These are phyloP conservation scores for Hofmannophila pseudospretella DNA, from an alignment of 2,888 invertebrate genomes.

Conservation along the genomic window DNA sequence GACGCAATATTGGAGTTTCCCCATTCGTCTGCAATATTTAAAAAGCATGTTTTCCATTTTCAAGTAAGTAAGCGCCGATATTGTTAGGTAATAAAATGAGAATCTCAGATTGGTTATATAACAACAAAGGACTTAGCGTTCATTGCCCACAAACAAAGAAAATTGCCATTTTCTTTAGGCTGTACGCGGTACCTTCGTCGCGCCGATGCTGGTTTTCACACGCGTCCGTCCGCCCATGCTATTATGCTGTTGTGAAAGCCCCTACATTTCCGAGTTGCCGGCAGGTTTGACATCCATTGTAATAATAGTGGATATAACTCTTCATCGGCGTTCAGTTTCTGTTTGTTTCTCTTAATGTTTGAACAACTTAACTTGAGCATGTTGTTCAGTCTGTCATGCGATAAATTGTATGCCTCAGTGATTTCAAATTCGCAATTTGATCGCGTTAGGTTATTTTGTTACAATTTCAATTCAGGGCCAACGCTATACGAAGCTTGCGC, in stretches of 20 bases:
- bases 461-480: too few species aligned
- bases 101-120: too few species aligned
- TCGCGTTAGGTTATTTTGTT: too few species aligned
- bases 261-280: conserved; percentile 29
- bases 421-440: background rate
- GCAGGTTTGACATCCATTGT: conserved; percentile 40
- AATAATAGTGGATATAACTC: conserved; percentile 13
- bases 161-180: conserved; percentile 18
- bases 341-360: conserved; percentile 3
- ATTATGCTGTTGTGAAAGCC: conserved; percentile 29
- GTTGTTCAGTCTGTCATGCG: background rate
- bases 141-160: conserved; percentile 15
- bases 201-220: conserved; percentile 24
- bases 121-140: background rate
- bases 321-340: background rate
- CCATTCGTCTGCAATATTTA: too few species aligned
- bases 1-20: too few species aligned
- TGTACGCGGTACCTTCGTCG: background rate
- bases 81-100: too few species aligned
- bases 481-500: too few species aligned
- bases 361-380: background rate
- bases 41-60: too few species aligned
- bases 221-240: conserved; percentile 17
- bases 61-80: too few species aligned
- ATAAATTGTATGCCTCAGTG: background rate